Percentiles rank a stretch among this genome's conserved stretches.
Evolutionary conservation across 2,113 vertebrate genomes (phyloP).

Genomic region (Phaetusa simplex): DNA sequence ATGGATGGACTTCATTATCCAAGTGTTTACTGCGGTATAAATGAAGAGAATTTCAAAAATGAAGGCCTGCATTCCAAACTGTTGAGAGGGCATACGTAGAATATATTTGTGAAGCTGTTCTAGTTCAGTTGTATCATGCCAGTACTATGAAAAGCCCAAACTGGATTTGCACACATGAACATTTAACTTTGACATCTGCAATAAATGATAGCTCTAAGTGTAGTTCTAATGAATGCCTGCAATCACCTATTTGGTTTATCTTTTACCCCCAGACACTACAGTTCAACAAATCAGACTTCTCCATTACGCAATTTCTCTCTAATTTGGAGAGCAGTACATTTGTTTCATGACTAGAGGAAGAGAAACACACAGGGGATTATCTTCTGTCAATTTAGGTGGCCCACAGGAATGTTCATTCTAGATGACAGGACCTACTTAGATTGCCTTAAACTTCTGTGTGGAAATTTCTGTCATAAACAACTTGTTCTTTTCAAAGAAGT

Average conservation of each 20-base stretch:
- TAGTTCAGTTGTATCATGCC: background rate
- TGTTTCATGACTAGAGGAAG: background rate
- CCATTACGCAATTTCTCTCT: background rate
- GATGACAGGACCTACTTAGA: background rate
- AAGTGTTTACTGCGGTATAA: background rate
- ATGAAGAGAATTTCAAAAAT: background rate
- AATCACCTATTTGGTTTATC: background rate
- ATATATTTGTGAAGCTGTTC: background rate
- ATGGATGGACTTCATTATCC: conserved; percentile 7
- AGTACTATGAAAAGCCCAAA: background rate
- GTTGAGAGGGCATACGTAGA: rapidly evolving
- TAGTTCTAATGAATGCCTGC: background rate
- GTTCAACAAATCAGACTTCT: background rate
- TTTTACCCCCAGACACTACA: background rate
- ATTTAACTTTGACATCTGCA: background rate
- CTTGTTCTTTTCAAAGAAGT: background rate
- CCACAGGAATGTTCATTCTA: background rate
- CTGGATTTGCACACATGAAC: background rate
- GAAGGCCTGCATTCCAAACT: conserved; percentile 3
- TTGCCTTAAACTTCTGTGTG: background rate
- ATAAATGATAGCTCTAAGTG: background rate
- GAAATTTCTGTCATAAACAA: background rate
- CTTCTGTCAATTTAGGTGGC: background rate
- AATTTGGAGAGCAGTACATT: background rate
- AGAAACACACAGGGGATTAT: background rate